phyloP scores from a whole-genome alignment of 2,113 vertebrate species.

The Felis chaus region DNA sequence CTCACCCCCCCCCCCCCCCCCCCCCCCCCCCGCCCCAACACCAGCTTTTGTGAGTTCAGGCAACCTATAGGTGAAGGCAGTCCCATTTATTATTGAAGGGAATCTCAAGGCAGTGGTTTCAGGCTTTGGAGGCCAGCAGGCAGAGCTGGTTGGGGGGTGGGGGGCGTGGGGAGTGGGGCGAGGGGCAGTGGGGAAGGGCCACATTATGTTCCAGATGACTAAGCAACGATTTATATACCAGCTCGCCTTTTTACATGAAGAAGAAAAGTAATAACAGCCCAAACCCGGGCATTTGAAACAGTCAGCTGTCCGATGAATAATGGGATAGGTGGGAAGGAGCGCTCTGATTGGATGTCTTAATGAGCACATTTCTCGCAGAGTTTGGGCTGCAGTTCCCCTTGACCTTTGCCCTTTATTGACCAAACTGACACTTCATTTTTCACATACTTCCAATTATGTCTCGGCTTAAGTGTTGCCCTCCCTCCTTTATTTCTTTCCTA shows the following conservation, averaged over 20 bases:
- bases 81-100: conserved; percentile 91
- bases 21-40: background rate
- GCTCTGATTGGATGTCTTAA: conserved; percentile 95
- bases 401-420: conserved; percentile 99
- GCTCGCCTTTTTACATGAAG: conserved; percentile 84
- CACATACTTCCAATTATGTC: conserved; percentile 97
- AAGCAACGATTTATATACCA: conserved; percentile 88
- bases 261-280: conserved; percentile 88
- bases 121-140: conserved; percentile 86
- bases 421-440: conserved; percentile 99
- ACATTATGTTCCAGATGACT: conserved; percentile 89
- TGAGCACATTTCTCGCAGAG: conserved; percentile 92
- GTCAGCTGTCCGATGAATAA: conserved; percentile 92
- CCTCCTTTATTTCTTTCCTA: conserved; percentile 88
- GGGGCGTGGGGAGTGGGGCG: background rate
- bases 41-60: conserved; percentile 80
- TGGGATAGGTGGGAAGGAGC: conserved; percentile 90
- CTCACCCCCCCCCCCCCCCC: background rate
- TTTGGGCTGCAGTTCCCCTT: conserved; percentile 92
- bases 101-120: conserved; percentile 89
- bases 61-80: conserved; percentile 91
- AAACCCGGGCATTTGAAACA: conserved; percentile 83
- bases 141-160: conserved; percentile 76
- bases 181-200: conserved; percentile 78
- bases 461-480: conserved; percentile 87